phyloP scores from a whole-genome alignment of 2,113 vertebrate genomes.

The Lagopus leucura region DNA sequence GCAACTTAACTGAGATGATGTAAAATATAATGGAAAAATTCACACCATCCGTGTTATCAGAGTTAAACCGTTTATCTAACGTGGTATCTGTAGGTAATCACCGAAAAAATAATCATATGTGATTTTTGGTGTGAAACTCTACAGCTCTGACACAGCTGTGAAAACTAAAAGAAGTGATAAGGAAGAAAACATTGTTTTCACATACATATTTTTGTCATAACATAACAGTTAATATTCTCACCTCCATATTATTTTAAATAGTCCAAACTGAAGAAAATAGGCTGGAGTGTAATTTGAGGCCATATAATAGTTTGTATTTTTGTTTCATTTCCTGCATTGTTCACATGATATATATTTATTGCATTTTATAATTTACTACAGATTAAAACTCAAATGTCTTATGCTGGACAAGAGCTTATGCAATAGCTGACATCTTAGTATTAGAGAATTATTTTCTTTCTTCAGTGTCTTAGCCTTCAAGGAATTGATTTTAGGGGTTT shows the following conservation, averaged over 20 bases:
- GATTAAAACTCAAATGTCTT: not conserved
- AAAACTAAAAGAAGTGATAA: not conserved
- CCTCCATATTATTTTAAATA: not conserved
- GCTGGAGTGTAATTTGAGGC: not conserved
- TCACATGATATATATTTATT: not conserved
- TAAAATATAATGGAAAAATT: not conserved
- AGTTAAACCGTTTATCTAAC: not conserved
- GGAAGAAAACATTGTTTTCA: not conserved
- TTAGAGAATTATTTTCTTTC: not conserved
- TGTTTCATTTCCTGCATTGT: not conserved
- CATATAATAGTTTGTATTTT: not conserved
- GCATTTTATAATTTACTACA: not conserved
- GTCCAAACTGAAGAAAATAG: not conserved
- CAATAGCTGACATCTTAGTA: not conserved
- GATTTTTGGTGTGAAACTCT: not conserved
- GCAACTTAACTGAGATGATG: not conserved
- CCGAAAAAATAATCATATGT: not conserved
- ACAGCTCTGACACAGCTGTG: accelerated
- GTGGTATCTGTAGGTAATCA: not conserved
- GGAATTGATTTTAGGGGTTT: conserved; percentile 36
- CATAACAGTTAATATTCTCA: not conserved
- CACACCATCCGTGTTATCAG: not conserved
- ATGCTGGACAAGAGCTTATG: not conserved
- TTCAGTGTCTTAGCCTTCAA: not conserved
- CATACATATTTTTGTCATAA: not conserved